These are phyloP conservation scores for Cyclura pinguis DNA, from an alignment of 2,797 vertebrate species.

Conservation along the genomic window DNA sequence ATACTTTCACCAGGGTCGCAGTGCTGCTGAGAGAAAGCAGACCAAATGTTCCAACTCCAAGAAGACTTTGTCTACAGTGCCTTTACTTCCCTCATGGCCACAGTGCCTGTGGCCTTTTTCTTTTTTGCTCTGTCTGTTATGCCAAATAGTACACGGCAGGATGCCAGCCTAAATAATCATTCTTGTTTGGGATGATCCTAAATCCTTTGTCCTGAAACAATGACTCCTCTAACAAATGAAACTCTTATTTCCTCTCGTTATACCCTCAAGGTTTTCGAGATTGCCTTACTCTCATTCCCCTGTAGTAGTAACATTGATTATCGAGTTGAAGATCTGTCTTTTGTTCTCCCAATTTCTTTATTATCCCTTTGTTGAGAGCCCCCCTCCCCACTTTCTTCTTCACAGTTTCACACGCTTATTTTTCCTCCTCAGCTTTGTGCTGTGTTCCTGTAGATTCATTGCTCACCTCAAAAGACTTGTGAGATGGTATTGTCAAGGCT, in stretches of 20 bases:
- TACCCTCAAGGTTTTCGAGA: constrained; percentile 20
- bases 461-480: not conserved
- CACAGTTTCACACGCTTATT: not conserved
- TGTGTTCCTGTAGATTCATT: constrained; percentile 14
- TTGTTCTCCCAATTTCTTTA: constrained; percentile 13
- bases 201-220: not conserved
- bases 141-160: too few species aligned
- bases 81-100: too few species aligned
- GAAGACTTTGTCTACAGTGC: too few species aligned
- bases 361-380: constrained; percentile 11
- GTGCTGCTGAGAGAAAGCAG: too few species aligned
- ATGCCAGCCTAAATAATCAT: not conserved
- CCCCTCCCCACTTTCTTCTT: not conserved
- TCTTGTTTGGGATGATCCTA: constrained; percentile 27
- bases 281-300: not conserved
- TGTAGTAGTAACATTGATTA: not conserved
- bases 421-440: not conserved
- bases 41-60: too few species aligned
- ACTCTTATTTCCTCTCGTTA: constrained; percentile 1
- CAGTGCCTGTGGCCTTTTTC: too few species aligned
- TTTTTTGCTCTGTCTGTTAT: too few species aligned
- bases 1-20: too few species aligned
- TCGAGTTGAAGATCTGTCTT: not conserved
- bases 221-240: constrained; percentile 33
- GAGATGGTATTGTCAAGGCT: constrained; percentile 40